These are phyloP conservation scores for Eremobia ochroleuca DNA, from an alignment of 2,888 invertebrate genomes.

Conservation along the genomic window DNA sequence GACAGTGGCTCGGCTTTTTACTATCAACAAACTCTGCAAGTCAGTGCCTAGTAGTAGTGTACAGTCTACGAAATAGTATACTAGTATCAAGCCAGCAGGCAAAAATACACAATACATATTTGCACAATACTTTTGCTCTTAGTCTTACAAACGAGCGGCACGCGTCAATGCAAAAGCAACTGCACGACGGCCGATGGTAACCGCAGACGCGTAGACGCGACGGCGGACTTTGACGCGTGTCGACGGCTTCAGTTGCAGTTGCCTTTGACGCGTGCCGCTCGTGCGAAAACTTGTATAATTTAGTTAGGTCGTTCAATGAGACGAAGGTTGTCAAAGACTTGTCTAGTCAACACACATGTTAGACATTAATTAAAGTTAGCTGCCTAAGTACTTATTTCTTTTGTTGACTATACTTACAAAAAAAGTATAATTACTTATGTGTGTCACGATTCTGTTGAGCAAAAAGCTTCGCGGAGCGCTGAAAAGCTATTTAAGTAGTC, in stretches of 20 bases:
- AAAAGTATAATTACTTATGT: constrained; percentile 47
- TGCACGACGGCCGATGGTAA: too few species aligned
- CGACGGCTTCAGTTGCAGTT: too few species aligned
- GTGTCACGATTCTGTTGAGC: constrained; percentile 37
- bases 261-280: too few species aligned
- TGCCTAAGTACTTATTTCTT: background rate
- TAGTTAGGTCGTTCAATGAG: background rate
- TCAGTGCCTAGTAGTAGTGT: constrained; percentile 27
- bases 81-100: background rate
- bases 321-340: background rate
- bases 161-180: too few species aligned
- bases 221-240: too few species aligned
- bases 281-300: background rate
- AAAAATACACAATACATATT: background rate
- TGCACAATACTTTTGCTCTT: background rate
- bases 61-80: constrained; percentile 9
- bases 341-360: background rate
- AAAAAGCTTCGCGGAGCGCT: constrained; percentile 52
- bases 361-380: background rate
- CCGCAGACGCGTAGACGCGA: too few species aligned
- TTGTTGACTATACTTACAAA: constrained; percentile 29
- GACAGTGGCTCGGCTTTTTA: constrained; percentile 19
- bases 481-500: constrained; percentile 44
- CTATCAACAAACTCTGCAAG: constrained; percentile 27
- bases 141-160: too few species aligned